A percentile compares a stretch with the other conserved stretches of the same genome.
Conservation (phyloP, 2,888 invertebrate genomes). For the Helobdella robusta region DNA sequence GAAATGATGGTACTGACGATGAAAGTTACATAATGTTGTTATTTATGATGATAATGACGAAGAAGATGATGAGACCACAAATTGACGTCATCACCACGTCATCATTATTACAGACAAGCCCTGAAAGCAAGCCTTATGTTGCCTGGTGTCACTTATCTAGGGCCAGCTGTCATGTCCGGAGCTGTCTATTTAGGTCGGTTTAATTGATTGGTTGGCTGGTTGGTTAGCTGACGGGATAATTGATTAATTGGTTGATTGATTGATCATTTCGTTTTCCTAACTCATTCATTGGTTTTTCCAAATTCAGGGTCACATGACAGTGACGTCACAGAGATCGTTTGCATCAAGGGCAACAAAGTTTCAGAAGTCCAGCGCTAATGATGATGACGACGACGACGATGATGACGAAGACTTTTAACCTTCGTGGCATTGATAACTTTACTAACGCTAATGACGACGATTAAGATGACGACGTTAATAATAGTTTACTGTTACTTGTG, state of each 20-base stretch:
- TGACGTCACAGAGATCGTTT: slow-evolving; percentile 41
- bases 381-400: not conserved
- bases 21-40: not conserved
- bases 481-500: too few relatives aligned
- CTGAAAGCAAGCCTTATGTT: slow-evolving; percentile 34
- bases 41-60: not conserved
- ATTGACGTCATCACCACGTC: too few relatives aligned
- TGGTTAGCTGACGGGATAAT: not conserved
- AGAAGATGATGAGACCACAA: too few relatives aligned
- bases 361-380: not conserved
- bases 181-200: slow-evolving; percentile 42
- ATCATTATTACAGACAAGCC: too few relatives aligned
- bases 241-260: not conserved
- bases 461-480: slow-evolving; percentile 25
- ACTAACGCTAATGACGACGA: slow-evolving; percentile 23
- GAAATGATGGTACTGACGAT: not conserved
- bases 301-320: too few relatives aligned
- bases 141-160: slow-evolving; percentile 42
- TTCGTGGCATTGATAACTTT: slow-evolving; percentile 1
- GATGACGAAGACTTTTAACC: not conserved
- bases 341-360: slow-evolving; percentile 39
- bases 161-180: slow-evolving; percentile 40
- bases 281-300: not conserved
- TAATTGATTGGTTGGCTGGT: not conserved
- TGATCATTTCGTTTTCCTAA: not conserved